Evolutionary conservation across 2,888 invertebrate genomes (phyloP).

Genomic region (Polietes domitor): DNA sequence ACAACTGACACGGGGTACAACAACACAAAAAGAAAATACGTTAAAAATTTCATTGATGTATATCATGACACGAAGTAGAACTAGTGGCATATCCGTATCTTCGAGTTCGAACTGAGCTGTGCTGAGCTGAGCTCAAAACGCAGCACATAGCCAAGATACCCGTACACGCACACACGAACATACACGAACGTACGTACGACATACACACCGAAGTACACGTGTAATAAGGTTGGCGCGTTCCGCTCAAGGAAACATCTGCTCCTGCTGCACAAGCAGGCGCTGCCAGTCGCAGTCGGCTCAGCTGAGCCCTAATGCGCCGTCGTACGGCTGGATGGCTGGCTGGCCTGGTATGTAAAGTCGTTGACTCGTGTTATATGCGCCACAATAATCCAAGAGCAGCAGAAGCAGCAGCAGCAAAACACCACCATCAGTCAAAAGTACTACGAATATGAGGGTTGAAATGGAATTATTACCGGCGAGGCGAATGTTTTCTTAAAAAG

Average conservation of each 20-base stretch:
- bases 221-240: conserved; percentile 75
- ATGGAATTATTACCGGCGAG: conserved; percentile 46
- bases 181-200: conserved; percentile 19
- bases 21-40: conserved; percentile 51
- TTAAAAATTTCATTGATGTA: conserved; percentile 63
- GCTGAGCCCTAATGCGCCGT: conserved; percentile 24
- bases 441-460: conserved; percentile 67
- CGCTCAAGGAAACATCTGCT: conserved; percentile 77
- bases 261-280: conserved; percentile 64
- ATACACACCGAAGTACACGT: conserved; percentile 41
- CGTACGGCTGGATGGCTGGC: conserved; percentile 1
- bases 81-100: neutral
- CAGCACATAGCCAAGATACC: neutral
- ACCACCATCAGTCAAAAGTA: neutral
- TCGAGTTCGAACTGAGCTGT: too few species aligned
- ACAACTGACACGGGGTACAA: neutral
- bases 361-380: conserved; percentile 67
- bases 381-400: conserved; percentile 8
- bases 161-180: conserved; percentile 27
- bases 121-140: conserved; percentile 63
- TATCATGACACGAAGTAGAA: conserved; percentile 36
- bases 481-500: conserved; percentile 52
- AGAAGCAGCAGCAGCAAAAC: neutral
- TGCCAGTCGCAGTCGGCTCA: neutral
- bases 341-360: conserved; percentile 61